Base-by-base conservation (phyloP, 2,888 invertebrate genomes). In the Aethes cnicana region DNA sequence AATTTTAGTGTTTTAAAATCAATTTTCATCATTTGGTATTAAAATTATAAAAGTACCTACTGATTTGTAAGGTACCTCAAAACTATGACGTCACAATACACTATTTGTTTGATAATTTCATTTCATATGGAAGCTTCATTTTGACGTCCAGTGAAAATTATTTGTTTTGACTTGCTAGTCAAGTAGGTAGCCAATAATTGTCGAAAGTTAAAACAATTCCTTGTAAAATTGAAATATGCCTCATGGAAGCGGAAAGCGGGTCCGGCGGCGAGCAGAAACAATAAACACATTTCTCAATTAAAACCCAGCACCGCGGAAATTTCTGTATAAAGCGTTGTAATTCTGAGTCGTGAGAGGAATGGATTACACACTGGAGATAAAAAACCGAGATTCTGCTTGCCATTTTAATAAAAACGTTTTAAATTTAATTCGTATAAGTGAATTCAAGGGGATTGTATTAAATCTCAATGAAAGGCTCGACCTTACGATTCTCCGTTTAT, bases 271-370 rank as follows among this genome's bases (percentile, higher is more conserved):
- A n/a, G n/a, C 61, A 64, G 55, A 64, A 72, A 72, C 65, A 73
- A 72, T 68, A 71, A 69, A 71, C 67, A 72, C 64, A 70, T 72
- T 68, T 70, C 66, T 68, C 71, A 71, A 72, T 77, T 72, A 69
- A 74, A 72, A 70, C 58, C 62, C 64, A 42, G 47, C 49, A 49
- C 23, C 30, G 53, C 28, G 47, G 50, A 55, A 53, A 53, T 58
- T 57, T 44, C 14, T 43, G 33, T 41, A 33, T 54, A 56, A 44
- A 11, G 14, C 26, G 16, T 21, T 55, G 52, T 63, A 61, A 60
- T 63, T 69, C 64, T 39, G 28, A 18, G 30, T n/a, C 18, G 1
- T 18, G 25, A 5, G 26, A 12, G 14, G 18, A 46, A 52, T 39
- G 52, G 20, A 46, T 39, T 25, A 39, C 17, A 32, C 25, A 7